Evolutionary conservation across 2,113 vertebrate genomes (phyloP).

Genomic region (Neodon shergylaensis): DNA sequence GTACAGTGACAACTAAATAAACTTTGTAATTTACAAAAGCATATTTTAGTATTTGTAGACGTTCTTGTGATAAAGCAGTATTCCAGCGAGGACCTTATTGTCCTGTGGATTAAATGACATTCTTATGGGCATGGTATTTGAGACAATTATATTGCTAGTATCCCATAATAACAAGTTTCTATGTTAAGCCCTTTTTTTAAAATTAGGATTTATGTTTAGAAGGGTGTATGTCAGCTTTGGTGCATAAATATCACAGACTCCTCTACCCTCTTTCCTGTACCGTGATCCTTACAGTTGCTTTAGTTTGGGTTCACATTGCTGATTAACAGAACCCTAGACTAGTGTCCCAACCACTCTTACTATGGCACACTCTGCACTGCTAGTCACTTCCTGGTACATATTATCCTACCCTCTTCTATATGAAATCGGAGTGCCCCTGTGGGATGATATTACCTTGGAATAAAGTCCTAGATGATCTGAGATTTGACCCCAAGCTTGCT

Average conservation of each 20-base stretch:
- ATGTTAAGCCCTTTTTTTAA: neutral
- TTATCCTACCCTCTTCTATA: neutral
- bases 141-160: conserved; percentile 4
- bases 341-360: neutral
- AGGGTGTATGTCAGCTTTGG: neutral
- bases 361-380: neutral
- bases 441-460: neutral
- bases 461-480: conserved; percentile 3
- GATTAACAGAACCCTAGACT: neutral
- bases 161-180: neutral
- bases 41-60: conserved; percentile 3
- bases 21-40: conserved; percentile 3
- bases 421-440: conserved; percentile 14
- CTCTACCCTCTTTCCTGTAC: neutral
- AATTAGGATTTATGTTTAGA: neutral
- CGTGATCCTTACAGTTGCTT: neutral
- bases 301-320: neutral
- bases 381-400: neutral
- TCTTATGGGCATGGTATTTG: neutral
- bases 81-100: neutral
- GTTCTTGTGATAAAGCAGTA: conserved; percentile 7
- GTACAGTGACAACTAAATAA: conserved; percentile 1
- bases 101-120: neutral
- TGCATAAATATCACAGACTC: neutral
- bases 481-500: neutral